phyloP scores from a whole-genome alignment of 2,888 invertebrate species.

The Morinoia aosen region DNA sequence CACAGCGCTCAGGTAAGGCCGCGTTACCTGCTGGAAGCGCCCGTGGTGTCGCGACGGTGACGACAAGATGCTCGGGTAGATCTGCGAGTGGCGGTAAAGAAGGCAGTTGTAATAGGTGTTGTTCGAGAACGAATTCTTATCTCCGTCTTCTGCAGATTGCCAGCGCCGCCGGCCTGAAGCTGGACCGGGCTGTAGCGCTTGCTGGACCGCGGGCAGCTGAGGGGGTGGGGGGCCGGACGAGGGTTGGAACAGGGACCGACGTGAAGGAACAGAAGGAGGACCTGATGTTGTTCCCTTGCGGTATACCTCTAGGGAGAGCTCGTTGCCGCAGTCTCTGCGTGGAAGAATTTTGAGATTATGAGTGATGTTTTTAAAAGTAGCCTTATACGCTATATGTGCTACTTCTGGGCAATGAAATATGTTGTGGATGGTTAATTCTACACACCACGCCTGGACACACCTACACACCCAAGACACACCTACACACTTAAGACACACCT shows the following conservation, averaged over 20 bases:
- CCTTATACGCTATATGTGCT: not conserved
- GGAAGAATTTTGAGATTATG: not conserved
- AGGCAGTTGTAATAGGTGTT: constrained; percentile 4
- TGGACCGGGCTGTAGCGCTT: not conserved
- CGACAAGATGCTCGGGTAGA: constrained; percentile 9
- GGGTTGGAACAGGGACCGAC: constrained; percentile 51
- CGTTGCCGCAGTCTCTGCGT: constrained; percentile 60
- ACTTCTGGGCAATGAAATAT: not conserved
- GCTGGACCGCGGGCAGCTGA: not conserved
- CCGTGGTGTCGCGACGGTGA: constrained; percentile 26
- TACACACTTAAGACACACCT: not conserved
- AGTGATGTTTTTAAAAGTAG: not conserved
- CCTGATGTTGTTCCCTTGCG: constrained; percentile 60
- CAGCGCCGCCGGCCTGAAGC: not conserved
- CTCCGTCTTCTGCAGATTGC: not conserved
- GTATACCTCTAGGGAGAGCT: constrained; percentile 63
- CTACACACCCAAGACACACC: no score
- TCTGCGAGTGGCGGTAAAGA: not conserved
- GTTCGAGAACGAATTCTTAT: not conserved
- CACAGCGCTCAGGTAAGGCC: constrained; percentile 31
- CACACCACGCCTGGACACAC: not conserved
- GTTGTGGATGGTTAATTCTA: no score
- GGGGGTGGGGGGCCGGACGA: not conserved
- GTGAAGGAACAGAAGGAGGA: constrained; percentile 55
- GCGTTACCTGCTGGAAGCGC: constrained; percentile 34